These are phyloP conservation scores for Bubo bubo DNA, from an alignment of 2,113 vertebrate genomes.

Conservation along the genomic window DNA sequence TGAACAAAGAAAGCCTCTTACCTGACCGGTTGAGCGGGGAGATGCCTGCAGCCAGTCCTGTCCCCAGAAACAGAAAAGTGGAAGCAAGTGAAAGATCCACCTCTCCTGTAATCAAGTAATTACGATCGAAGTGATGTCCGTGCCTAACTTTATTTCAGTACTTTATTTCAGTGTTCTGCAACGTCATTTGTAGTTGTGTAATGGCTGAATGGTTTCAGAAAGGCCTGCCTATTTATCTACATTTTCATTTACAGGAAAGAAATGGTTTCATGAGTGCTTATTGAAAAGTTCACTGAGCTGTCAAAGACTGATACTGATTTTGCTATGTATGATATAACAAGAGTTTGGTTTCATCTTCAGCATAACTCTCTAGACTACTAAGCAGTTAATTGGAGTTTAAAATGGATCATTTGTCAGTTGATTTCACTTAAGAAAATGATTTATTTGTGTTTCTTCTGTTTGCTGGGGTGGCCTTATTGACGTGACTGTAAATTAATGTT, in stretches of 20 bases:
- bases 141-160: background rate
- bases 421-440: background rate
- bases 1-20: slow-evolving; percentile 83
- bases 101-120: slow-evolving; percentile 78
- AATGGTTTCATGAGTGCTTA: background rate
- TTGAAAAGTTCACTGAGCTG: background rate
- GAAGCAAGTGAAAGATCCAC: slow-evolving; percentile 73
- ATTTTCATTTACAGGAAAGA: background rate
- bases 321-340: background rate
- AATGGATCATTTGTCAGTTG: background rate
- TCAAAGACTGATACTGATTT: background rate
- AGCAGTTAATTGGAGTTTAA: background rate
- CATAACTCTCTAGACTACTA: background rate
- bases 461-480: background rate
- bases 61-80: slow-evolving; percentile 71
- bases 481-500: background rate
- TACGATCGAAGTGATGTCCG: background rate
- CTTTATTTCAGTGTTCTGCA: background rate
- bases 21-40: slow-evolving; percentile 85
- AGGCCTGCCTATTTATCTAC: background rate
- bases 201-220: background rate
- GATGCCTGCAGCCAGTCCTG: slow-evolving; percentile 73
- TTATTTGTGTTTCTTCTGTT: background rate
- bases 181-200: background rate
- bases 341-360: background rate